Conservation (phyloP, 2,888 invertebrate genomes). For the Danaus chrysippus region DNA sequence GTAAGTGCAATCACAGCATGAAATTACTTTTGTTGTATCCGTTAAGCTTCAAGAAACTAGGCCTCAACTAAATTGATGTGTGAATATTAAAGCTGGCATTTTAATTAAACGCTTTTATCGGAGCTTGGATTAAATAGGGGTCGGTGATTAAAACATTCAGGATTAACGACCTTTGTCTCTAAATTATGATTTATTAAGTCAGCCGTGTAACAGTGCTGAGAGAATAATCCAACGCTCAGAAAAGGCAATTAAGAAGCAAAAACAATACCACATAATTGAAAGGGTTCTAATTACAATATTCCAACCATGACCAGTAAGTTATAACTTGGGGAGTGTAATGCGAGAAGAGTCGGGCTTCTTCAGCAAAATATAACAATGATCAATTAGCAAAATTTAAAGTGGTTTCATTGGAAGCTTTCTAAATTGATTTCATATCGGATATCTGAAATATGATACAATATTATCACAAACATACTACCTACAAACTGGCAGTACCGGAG, state of each 20-base stretch:
- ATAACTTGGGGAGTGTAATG: neutral
- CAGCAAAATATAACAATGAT: neutral
- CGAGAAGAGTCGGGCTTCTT: neutral
- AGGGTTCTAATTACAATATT: conserved; percentile 17
- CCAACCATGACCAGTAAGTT: conserved; percentile 5
- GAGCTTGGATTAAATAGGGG: conserved; percentile 57
- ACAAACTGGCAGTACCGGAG: too few species aligned
- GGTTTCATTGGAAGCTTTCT: neutral
- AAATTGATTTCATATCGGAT: neutral
- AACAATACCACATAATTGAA: conserved; percentile 22
- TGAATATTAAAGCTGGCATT: conserved; percentile 38
- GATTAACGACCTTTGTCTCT: conserved; percentile 68
- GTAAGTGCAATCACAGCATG: conserved; percentile 8
- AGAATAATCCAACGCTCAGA: conserved; percentile 19
- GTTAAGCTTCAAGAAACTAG: conserved; percentile 20
- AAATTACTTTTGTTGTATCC: conserved; percentile 15
- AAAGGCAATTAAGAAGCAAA: conserved; percentile 19
- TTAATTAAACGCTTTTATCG: conserved; percentile 70
- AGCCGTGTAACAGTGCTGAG: conserved; percentile 25
- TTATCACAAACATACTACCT: too few species aligned
- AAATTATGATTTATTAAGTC: conserved; percentile 68
- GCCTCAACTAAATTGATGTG: conserved; percentile 28
- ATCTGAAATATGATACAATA: neutral
- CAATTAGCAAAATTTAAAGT: neutral
- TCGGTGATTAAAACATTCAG: conserved; percentile 62